phyloP scores from a whole-genome alignment of 2,113 vertebrate species.

The Isurus oxyrinchus region DNA sequence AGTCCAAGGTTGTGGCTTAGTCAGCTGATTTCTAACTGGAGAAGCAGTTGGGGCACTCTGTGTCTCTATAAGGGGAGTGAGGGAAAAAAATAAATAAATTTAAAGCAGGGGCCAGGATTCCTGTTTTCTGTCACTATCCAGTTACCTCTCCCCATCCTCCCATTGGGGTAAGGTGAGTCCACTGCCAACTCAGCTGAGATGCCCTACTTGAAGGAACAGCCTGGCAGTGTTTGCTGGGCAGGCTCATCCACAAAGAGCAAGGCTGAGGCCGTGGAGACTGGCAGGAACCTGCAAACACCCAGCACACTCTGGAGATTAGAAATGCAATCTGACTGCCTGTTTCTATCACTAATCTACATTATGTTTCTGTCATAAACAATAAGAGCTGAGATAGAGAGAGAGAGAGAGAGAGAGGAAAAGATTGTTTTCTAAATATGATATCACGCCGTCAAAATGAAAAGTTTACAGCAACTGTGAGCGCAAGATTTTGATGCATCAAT shows the following conservation, averaged over 20 bases:
- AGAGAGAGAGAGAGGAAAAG: conserved; percentile 44
- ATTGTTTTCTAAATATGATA: conserved; percentile 41
- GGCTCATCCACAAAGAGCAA: not conserved
- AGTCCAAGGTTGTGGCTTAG: not conserved
- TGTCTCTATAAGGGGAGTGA: not conserved
- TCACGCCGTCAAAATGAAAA: not conserved
- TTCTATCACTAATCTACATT: conserved; percentile 30
- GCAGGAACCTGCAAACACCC: not conserved
- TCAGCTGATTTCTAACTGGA: not conserved
- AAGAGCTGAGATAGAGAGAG: conserved; percentile 42
- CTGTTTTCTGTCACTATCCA: not conserved
- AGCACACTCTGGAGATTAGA: not conserved
- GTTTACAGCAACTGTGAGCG: not conserved
- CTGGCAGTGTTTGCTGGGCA: no score
- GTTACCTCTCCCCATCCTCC: not conserved
- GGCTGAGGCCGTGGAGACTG: not conserved
- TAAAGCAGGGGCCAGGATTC: not conserved
- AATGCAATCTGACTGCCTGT: not conserved
- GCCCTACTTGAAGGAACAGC: not conserved
- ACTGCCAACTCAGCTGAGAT: not conserved
- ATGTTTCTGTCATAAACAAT: conserved; percentile 46
- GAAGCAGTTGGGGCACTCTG: no score
- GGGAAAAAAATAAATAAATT: not conserved
- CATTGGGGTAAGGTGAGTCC: not conserved
- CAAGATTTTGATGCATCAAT: not conserved